A percentile compares a stretch with the other conserved stretches of the same genome.
These are phyloP conservation scores for Leiothrix lutea DNA, from an alignment of 2,113 vertebrate species.

Conservation along the genomic window DNA sequence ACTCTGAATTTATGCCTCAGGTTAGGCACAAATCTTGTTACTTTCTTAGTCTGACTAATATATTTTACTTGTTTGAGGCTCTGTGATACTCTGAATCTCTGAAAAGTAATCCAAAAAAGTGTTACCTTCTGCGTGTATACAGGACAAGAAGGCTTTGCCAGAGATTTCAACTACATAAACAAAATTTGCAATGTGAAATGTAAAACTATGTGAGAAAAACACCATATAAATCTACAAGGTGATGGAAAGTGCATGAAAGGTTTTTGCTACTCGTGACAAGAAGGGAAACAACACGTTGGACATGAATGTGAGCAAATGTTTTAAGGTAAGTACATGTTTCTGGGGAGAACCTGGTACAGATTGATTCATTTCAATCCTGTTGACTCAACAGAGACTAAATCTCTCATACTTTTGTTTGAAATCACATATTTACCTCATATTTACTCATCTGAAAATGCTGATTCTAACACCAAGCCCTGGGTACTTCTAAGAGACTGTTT, in stretches of 20 bases:
- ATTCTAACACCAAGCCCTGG: neutral
- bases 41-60: neutral
- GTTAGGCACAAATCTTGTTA: neutral
- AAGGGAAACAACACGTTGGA: neutral
- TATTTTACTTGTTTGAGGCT: neutral
- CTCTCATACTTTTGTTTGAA: neutral
- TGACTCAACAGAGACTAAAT: neutral
- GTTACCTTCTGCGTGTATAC: neutral
- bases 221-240: neutral
- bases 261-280: neutral
- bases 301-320: neutral
- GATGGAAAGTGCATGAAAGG: neutral
- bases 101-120: neutral
- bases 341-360: neutral
- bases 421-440: neutral
- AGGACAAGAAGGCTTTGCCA: neutral
- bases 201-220: neutral
- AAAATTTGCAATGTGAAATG: neutral
- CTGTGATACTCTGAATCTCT: neutral
- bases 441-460: neutral
- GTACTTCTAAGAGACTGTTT: neutral
- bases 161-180: neutral
- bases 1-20: neutral
- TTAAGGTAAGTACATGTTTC: neutral
- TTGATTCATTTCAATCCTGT: neutral